Base-by-base conservation (phyloP, 2,888 invertebrate species). In the Hyppa rectilinea region DNA sequence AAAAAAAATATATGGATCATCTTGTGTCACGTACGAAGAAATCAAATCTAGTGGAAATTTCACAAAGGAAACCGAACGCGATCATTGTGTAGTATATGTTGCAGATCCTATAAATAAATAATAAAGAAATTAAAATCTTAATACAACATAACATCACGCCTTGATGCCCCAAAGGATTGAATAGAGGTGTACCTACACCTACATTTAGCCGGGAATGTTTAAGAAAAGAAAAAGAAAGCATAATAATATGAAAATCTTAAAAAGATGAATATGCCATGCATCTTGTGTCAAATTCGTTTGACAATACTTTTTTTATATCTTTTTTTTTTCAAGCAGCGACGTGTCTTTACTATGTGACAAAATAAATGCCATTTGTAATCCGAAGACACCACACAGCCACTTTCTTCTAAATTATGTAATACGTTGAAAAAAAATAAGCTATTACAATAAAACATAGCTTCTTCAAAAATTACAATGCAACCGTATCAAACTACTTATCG, bases 401-500 rank as follows among this genome's bases (percentile, higher is more conserved):
- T 36, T 65, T n/a, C n/a, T 17, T 20, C 36, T 0, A n/a, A 20
- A 38, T n/a, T 1, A 61, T 29, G 2, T 23, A n/a, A 36, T n/a
- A 17, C 73, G 2, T 47, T 43, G 1, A 56, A 70, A 20, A 45
- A n/a, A 72, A 71, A 49, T 4, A 64, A 64, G 56, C 20, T 50
- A 56, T 55, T 36, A 38, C 23, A 68, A 53, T 53, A 69, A 70
- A 47, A 75, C 12, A 55, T 23, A n/a, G 20, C 12, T 72, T 55
- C 72, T 45, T 2, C 36, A 58, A 40, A 43, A n/a, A 17, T 29
- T 45, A 38, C 2, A 29, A 47, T 34, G 56, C 26, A 43, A 59
- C 20, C 53, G 20, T 50, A 66, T 55, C 77, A 12, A 62, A 66
- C 23, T 29, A 38, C 49, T 55, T 56, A 71, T 77, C 50, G 72